Evolutionary conservation across 2,113 vertebrate species (phyloP), one percentile per base, ranked within the genome.

Genomic region (Sterrhoptilus dennistouni): DNA sequence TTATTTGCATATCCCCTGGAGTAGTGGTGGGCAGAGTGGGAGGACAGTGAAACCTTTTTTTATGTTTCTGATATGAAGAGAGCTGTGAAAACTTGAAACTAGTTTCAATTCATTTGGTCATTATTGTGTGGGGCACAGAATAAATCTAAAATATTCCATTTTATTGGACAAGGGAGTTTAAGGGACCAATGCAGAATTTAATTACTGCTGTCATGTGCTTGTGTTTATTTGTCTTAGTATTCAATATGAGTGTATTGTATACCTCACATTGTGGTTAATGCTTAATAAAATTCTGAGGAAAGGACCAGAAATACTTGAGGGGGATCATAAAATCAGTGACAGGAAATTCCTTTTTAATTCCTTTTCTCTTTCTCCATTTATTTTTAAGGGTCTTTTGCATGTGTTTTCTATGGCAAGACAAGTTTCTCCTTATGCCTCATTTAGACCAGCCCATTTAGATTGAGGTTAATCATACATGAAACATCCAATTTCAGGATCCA

Each of bases 231-330:
- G 3, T 38, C n/a, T 71, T n/a, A n/a, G 22, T 42, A 47, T 76
- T 86, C 35, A 45, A 16, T 45, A 49, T 3, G 9, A 70, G 7
- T 38, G 5, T 68, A 42, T 80, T 65, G 35, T 38, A 89, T 17
- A 61, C 27, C 5, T 69, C 40, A 6, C 6, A 52, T 9, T 23
- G 31, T 81, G 11, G 17, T 82, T 78, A 80, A 74, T 57, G 28
- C 17, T 89, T 65, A 91, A 81, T 27, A 63, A 83, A 38, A 42
- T 83, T 83, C 18, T 80, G 91, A 61, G 54, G 18, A 44, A 83
- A 68, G 6, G 33, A 87, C 33, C 12, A 6, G n/a, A 38, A 83
- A 25, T 15, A 31, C 11, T 78, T 90, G 28, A 75, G 13, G 3
- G 7, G 3, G 17, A 78, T 7, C 36, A 87, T 44, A 13, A 69